Base-by-base conservation (phyloP, 2,113 vertebrate genomes). In the Mesembrinibis cayennensis region DNA sequence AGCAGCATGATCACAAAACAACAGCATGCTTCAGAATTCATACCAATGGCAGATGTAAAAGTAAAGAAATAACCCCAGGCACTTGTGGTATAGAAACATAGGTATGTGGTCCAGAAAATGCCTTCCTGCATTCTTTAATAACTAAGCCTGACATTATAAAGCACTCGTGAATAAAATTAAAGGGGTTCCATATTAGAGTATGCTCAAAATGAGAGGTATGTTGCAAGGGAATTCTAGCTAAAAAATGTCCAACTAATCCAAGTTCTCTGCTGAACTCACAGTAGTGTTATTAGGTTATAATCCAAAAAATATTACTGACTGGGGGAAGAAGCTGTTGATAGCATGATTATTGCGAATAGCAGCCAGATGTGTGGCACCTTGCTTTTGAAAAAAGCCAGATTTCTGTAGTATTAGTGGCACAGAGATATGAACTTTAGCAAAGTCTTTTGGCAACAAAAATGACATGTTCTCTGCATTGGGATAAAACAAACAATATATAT, bases 91-190 rank as follows among this genome's bases (percentile, higher is more conserved):
- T 3, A 91, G 81, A 89, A 71, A 38, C 38, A 71, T 2, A 82
- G 47, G 55, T 52, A 70, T 83, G 63, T 53, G 25, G 29, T 34
- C 73, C 52, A 84, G 61, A 94, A 96, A 85, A 94, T 72, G 61
- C 38, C 38, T 86, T 90, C 40, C 82, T 95, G 81, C 47, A 69
- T 82, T 96, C 84, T 79, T 96, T 61, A 82, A 79, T 87, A 93
- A 76, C 49, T n/a, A 30, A 69, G 40, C 34, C 61, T 79, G 56
- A 84, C 20, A 65, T 85, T 65, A 61, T n/a, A 89, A 87, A 58
- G 70, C 26, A 80, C 29, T 82, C 7, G 2, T 26, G 21, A 93
- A 67, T 78, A 82, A 89, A 96, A 90, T 73, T 53, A 83, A 83
- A 87, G 30, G 40, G 21, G 30, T 78, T 70, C 63, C 25, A 32